Evolutionary conservation across 2,797 vertebrate genomes (phyloP), one percentile per base, ranked within the genome.

Genomic region (Brachyalestes nurse): DNA sequence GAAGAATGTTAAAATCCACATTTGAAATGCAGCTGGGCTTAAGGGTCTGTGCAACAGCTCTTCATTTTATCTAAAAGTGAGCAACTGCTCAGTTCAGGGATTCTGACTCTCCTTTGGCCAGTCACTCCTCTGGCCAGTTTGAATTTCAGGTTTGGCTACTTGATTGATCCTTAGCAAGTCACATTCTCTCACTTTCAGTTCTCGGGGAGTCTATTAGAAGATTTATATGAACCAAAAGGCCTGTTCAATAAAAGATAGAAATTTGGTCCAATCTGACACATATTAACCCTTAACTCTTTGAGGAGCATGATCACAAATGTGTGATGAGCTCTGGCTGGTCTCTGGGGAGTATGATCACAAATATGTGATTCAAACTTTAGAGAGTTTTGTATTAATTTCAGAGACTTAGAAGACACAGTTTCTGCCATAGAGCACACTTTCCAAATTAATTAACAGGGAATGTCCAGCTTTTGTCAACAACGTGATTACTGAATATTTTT

Each of bases 1-100:
- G 79, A 80, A 85, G 61, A 79, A 83, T 65, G 61, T 79, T 47
- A 82, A 84, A 79, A 71, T 12, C 45, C 71, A 55, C 58, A 65
- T 76, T 84, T 75, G 61, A 28, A 58, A 77, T 66, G 28, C 47
- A 65, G 75, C 66, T 70, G 70, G 40, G 72, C 60, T 21, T 45
- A 60, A 82, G 78, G 55, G 55, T 55, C 55, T 12, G 21, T 66
- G 66, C 25, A 66, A 10, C 34, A 25, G 16, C 9, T 19, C 23
- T 65, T 47, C 58, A 75, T 49, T 72, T 38, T 2, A 34, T 12
- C 25, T 57, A 12, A 57, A 34, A 38, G 28, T n/a, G 17, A 28
- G 16, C 34, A 49, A 25, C 49, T n/a, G 51, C 28, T 55, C 49
- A 72, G 51, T 40, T 19, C 19, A 17, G 1, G 16, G 49, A 12